Percentiles rank a stretch among this genome's conserved stretches.
These are phyloP conservation scores for Chamaetylas fuelleborni DNA, from an alignment of 2,113 vertebrate genomes.

Conservation along the genomic window DNA sequence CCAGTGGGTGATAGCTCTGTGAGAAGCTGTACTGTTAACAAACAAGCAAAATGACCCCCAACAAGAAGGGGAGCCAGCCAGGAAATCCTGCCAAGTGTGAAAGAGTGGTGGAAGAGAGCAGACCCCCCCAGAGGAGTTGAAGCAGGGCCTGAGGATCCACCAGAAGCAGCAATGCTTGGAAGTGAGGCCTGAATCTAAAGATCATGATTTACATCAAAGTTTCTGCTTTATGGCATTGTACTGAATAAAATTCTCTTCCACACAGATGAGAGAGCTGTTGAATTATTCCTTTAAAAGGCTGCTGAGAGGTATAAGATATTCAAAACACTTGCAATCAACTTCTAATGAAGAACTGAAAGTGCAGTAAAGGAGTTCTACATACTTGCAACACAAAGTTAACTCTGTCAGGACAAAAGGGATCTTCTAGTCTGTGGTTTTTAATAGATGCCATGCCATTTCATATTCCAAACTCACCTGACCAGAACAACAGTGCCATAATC, in stretches of 20 bases:
- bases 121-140: not conserved
- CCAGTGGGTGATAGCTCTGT: not conserved
- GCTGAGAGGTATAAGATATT: not conserved
- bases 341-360: not conserved
- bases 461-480: constrained; percentile 66
- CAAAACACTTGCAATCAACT: not conserved
- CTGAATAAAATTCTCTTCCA: not conserved
- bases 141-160: not conserved
- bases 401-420: not conserved
- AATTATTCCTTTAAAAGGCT: not conserved
- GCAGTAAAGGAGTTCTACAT: not conserved
- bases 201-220: not conserved
- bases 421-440: not conserved
- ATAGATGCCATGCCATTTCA: not conserved
- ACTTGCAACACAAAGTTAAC: not conserved
- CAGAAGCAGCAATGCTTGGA: not conserved
- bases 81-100: not conserved
- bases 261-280: not conserved
- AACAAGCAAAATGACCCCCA: not conserved
- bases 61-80: not conserved
- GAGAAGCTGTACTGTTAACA: not conserved
- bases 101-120: not conserved
- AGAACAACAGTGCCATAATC: constrained; percentile 76
- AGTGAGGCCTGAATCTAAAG: not conserved
- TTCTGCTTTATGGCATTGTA: not conserved